Evolutionary conservation across 1,140 invertebrate genomes (phyloP).

Genomic region (Heterodera carotae): DNA sequence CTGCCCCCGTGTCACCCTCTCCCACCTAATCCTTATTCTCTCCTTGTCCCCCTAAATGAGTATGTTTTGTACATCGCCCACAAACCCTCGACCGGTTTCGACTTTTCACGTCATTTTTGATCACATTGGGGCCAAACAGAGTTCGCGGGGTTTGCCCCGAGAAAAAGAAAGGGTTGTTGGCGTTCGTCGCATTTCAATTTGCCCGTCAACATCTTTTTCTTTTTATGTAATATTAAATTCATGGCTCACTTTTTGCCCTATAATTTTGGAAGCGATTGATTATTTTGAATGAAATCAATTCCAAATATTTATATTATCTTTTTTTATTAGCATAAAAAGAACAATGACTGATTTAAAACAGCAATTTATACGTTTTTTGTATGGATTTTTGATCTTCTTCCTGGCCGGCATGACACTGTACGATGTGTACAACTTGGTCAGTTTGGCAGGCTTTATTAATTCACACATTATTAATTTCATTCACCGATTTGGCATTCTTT

Average conservation of each 20-base stretch:
- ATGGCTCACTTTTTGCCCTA: no score
- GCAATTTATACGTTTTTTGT: constrained; percentile 24
- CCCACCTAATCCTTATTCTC: no score
- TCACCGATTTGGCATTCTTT: neutral
- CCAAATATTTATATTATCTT: neutral
- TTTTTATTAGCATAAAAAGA: neutral
- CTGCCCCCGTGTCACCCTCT: no score
- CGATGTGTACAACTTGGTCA: neutral
- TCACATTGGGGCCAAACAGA: neutral
- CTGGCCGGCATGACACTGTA: constrained; percentile 37
- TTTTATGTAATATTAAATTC: no score
- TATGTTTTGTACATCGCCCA: no score
- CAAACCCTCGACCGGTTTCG: neutral
- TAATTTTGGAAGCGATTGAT: no score
- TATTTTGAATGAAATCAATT: neutral
- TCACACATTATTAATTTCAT: no score
- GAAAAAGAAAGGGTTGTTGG: neutral
- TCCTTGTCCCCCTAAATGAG: no score
- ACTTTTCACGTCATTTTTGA: neutral
- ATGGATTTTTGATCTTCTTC: constrained; percentile 40
- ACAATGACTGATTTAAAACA: constrained; percentile 16
- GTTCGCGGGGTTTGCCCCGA: neutral
- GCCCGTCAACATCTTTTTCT: neutral
- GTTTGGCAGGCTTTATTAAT: no score
- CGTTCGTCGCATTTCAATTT: neutral